Conservation (phyloP, 53 echinoderm and acorn worm genomes). For the Echinarachnius parma region DNA sequence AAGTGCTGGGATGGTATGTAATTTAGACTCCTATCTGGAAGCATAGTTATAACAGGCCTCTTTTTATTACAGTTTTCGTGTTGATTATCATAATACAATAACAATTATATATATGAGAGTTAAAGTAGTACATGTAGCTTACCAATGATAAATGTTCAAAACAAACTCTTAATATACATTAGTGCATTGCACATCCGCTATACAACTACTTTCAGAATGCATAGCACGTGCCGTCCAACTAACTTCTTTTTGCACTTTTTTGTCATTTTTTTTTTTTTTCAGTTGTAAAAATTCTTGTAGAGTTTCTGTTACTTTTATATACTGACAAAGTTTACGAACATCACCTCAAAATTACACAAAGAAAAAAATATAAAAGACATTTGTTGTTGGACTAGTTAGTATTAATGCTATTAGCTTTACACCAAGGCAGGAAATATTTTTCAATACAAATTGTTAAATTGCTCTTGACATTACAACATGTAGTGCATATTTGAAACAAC, state of each 20-base stretch:
- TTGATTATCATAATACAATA: slow-evolving; percentile 44
- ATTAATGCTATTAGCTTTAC: slow-evolving; percentile 23
- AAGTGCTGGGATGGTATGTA: slow-evolving; percentile 38
- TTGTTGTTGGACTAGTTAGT: too few relatives aligned
- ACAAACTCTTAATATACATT: slow-evolving; percentile 23
- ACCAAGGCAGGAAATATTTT: slow-evolving; percentile 40
- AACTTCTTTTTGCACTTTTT: slow-evolving; percentile 29
- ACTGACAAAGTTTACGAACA: too few relatives aligned
- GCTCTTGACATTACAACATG: slow-evolving; percentile 20
- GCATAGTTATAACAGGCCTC: slow-evolving; percentile 45
- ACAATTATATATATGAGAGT: slow-evolving; percentile 15
- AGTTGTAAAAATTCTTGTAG: slow-evolving; percentile 9
- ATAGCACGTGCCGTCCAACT: slow-evolving; percentile 40
- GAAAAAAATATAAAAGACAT: slow-evolving; percentile 46
- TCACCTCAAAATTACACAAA: too few relatives aligned
- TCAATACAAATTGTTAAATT: slow-evolving; percentile 5
- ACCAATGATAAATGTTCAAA: slow-evolving; percentile 6
- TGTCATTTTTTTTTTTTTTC: neutral
- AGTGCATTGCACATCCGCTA: slow-evolving; percentile 44
- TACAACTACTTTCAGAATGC: slow-evolving; percentile 32
- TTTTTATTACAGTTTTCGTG: slow-evolving; percentile 32
- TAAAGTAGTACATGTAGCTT: slow-evolving; percentile 34
- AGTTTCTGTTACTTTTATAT: neutral
- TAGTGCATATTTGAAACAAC: slow-evolving; percentile 29
- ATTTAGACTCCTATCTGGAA: slow-evolving; percentile 44